Percentiles rank a stretch among this genome's conserved stretches.
Conservation (phyloP, 1,140 invertebrate genomes). For the Amyelois transitella region DNA sequence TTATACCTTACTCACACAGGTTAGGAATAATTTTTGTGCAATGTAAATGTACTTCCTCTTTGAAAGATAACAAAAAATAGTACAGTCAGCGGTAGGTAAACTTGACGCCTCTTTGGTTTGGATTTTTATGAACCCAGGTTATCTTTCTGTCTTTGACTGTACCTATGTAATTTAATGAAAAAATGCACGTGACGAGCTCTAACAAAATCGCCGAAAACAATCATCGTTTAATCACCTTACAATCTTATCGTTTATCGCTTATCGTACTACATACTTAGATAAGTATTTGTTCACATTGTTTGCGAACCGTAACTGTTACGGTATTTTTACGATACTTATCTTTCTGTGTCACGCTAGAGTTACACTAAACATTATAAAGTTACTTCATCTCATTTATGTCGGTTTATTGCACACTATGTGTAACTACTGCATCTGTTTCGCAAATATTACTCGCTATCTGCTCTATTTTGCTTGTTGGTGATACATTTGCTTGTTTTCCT, state of each 20-base stretch:
- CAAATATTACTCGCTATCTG: not conserved
- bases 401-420: conserved; percentile 1
- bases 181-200: not conserved
- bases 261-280: too few relatives aligned
- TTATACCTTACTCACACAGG: too few relatives aligned
- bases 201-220: not conserved
- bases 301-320: conserved; percentile 3
- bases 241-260: not conserved
- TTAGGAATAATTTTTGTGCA: too few relatives aligned
- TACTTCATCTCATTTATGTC: conserved; percentile 2
- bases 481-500: too few relatives aligned
- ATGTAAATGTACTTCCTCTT: too few relatives aligned
- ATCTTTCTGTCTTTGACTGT: too few relatives aligned
- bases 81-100: too few relatives aligned
- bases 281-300: not conserved
- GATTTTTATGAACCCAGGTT: too few relatives aligned
- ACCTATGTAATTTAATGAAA: too few relatives aligned
- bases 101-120: too few relatives aligned
- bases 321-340: conserved; percentile 15
- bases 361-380: conserved; percentile 1
- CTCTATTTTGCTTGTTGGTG: not conserved
- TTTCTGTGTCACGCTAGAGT: conserved; percentile 3
- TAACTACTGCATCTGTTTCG: not conserved
- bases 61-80: too few relatives aligned
- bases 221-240: not conserved